Percentiles rank a stretch among this genome's conserved stretches.
phyloP scores from a whole-genome alignment of 2,888 invertebrate genomes.

The Drosophila mayaguana region DNA sequence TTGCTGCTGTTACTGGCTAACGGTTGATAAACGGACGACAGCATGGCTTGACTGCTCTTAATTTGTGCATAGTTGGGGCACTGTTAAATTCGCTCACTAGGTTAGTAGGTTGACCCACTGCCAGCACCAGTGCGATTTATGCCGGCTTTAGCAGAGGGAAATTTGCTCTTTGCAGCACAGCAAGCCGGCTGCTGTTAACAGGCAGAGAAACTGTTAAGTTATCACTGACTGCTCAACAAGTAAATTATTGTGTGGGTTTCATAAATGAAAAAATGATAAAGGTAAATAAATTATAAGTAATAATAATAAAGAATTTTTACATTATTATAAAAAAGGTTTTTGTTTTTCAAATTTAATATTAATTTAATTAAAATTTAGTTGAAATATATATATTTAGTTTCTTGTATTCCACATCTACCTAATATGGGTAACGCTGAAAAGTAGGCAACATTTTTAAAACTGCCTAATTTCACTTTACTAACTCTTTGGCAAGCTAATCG shows the following conservation, averaged over 20 bases:
- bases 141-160: slow-evolving; percentile 61
- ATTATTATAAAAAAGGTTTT: too few relatives aligned
- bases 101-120: slow-evolving; percentile 73
- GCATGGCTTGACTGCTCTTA: slow-evolving; percentile 42
- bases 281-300: too few relatives aligned
- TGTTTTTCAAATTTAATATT: too few relatives aligned
- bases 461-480: too few relatives aligned
- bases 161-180: slow-evolving; percentile 59
- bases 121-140: neutral
- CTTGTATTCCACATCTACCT: neutral
- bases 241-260: neutral
- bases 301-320: too few relatives aligned
- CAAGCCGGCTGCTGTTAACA: slow-evolving; percentile 23
- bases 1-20: slow-evolving; percentile 17
- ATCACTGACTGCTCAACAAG: slow-evolving; percentile 36
- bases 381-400: neutral
- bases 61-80: neutral
- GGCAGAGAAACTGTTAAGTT: slow-evolving; percentile 11
- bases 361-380: neutral
- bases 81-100: slow-evolving; percentile 59
- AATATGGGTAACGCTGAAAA: neutral
- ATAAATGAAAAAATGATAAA: neutral
- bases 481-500: neutral
- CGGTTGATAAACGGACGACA: slow-evolving; percentile 33
- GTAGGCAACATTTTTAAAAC: neutral